Conservation (phyloP, 2,888 invertebrate species). For the Clistopyga incitator region DNA sequence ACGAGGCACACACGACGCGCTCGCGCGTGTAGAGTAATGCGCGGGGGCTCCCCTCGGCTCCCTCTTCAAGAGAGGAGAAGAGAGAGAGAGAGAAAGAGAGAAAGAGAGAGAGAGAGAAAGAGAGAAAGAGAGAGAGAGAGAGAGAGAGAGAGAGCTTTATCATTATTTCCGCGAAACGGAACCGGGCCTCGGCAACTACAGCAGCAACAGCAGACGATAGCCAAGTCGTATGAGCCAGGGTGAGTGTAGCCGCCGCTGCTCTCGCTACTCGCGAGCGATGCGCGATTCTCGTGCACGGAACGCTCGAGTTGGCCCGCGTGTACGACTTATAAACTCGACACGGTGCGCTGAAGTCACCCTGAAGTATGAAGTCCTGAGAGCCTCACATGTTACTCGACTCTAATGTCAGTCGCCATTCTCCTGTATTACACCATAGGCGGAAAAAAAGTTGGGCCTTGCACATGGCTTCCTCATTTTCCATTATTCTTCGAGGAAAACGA, state of each 20-base stretch:
- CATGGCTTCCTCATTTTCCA: too few species aligned
- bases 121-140: not conserved
- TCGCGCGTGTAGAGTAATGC: slow-evolving; percentile 15
- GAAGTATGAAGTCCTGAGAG: slow-evolving; percentile 49
- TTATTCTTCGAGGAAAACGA: too few species aligned
- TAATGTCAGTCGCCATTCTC: slow-evolving; percentile 4
- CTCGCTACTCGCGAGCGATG: slow-evolving; percentile 32
- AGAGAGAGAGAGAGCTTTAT: slow-evolving; percentile 66
- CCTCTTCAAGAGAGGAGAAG: slow-evolving; percentile 4
- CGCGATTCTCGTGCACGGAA: slow-evolving; percentile 57
- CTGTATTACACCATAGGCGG: not conserved
- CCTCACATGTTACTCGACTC: slow-evolving; percentile 31
- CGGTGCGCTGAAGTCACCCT: slow-evolving; percentile 59
- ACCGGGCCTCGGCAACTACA: slow-evolving; percentile 68
- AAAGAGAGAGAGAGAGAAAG: slow-evolving; percentile 52
- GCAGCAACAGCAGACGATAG: slow-evolving; percentile 4
- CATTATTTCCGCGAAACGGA: slow-evolving; percentile 78
- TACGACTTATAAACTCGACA: slow-evolving; percentile 70
- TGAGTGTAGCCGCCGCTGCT: slow-evolving; percentile 11
- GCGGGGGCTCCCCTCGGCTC: slow-evolving; percentile 32
- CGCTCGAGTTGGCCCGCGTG: slow-evolving; percentile 74
- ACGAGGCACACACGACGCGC: slow-evolving; percentile 32
- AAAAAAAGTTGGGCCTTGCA: too few species aligned
- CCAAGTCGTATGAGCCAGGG: slow-evolving; percentile 8
- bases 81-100: slow-evolving; percentile 32